phyloP scores from a whole-genome alignment of 2,797 vertebrate genomes.

The Pantherophis alleghaniensis region DNA sequence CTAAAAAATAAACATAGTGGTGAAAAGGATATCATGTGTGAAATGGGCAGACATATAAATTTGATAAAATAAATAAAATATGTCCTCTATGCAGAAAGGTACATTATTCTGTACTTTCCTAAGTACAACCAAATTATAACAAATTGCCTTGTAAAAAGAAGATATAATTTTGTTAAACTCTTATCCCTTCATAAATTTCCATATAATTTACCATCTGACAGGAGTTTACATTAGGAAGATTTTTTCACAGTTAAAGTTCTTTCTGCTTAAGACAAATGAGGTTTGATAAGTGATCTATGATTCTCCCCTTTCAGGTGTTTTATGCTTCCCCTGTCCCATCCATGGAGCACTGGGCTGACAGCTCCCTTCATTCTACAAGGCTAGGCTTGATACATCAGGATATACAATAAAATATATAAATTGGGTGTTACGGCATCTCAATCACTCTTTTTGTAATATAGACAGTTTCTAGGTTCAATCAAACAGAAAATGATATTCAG shows the following conservation, averaged over 20 bases:
- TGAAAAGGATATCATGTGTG: not conserved
- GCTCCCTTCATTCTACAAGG: conserved; percentile 13
- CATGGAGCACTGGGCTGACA: conserved; percentile 22
- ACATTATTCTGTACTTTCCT: conserved; percentile 22
- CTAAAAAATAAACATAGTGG: not conserved
- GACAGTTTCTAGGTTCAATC: conserved; percentile 30
- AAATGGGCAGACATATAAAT: not conserved
- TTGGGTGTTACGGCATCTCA: conserved; percentile 14
- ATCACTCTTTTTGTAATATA: not conserved
- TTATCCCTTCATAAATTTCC: conserved; percentile 9
- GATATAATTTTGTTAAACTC: conserved; percentile 29
- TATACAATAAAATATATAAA: not conserved
- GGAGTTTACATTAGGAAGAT: conserved; percentile 32
- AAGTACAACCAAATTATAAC: conserved; percentile 30
- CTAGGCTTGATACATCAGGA: not conserved
- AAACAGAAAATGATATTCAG: conserved; percentile 8
- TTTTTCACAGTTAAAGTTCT: conserved; percentile 14
- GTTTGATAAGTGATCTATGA: conserved; percentile 29
- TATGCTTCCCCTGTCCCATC: not conserved
- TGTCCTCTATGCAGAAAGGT: conserved; percentile 11
- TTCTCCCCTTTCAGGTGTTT: conserved; percentile 23
- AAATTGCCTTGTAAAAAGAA: conserved; percentile 42
- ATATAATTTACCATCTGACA: conserved; percentile 31
- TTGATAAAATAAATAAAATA: not conserved
- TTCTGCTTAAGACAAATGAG: conserved; percentile 38